A percentile compares a stretch with the other conserved stretches of the same genome.
phyloP scores from a whole-genome alignment of 2,113 vertebrate genomes.

The Brachyistius frenatus region DNA sequence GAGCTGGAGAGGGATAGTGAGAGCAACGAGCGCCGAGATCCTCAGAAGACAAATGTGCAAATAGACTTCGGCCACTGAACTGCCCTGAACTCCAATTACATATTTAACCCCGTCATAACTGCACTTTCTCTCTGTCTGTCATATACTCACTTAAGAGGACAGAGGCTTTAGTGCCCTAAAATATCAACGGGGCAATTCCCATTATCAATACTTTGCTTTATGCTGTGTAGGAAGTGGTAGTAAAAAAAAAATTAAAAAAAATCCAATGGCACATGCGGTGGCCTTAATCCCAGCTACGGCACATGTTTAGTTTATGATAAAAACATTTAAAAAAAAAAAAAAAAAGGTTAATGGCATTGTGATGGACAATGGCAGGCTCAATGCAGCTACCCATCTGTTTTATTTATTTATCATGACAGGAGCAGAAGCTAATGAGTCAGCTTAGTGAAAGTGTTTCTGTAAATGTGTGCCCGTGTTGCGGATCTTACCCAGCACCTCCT shows the following conservation, averaged over 20 bases:
- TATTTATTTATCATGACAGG: neutral
- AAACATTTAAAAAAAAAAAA: constrained; percentile 12
- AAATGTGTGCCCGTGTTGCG: neutral
- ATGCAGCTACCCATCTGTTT: neutral
- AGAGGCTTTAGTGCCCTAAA: constrained; percentile 11
- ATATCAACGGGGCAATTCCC: constrained; percentile 22
- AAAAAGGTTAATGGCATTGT: neutral
- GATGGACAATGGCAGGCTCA: constrained; percentile 1
- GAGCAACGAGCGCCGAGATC: constrained; percentile 5
- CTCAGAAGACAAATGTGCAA: constrained; percentile 61
- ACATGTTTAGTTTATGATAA: constrained; percentile 7
- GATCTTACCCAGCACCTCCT: constrained; percentile 90
- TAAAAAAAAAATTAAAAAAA: too few species aligned
- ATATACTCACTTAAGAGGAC: constrained; percentile 13
- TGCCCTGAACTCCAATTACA: constrained; percentile 64
- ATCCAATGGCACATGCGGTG: neutral
- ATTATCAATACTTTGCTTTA: too few species aligned
- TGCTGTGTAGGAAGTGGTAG: too few species aligned
- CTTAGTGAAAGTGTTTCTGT: neutral
- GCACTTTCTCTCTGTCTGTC: constrained; percentile 12
- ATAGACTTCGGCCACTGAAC: constrained; percentile 44
- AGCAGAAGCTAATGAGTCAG: neutral
- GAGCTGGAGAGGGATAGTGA: neutral
- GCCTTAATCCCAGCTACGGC: neutral
- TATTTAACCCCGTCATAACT: constrained; percentile 70